These are phyloP conservation scores for Syngnathoides biaculeatus DNA, from an alignment of 2,113 vertebrate species.

Conservation along the genomic window DNA sequence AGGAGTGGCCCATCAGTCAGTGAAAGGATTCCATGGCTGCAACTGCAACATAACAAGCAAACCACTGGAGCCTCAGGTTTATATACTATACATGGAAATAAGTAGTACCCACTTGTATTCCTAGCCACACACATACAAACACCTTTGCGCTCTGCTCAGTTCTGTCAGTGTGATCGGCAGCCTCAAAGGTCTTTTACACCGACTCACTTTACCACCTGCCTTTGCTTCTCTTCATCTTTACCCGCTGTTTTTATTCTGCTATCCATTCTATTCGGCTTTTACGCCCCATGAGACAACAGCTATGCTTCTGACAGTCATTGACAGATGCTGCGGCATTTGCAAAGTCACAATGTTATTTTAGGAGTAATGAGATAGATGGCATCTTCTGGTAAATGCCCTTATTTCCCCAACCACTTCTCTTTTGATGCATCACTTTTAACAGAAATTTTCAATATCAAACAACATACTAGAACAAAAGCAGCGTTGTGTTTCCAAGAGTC, in stretches of 20 bases:
- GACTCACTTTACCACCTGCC: conserved; percentile 1
- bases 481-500: conserved; percentile 8
- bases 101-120: neutral
- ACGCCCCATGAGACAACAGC: conserved; percentile 43
- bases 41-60: neutral
- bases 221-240: conserved; percentile 9
- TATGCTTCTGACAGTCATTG: conserved; percentile 63
- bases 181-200: conserved; percentile 28
- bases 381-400: conserved; percentile 57
- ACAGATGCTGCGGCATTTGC: conserved; percentile 57
- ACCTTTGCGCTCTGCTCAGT: neutral
- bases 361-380: conserved; percentile 66
- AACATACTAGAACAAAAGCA: conserved; percentile 6
- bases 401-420: conserved; percentile 43
- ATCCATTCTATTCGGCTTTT: conserved; percentile 40
- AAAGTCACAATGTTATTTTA: conserved; percentile 65
- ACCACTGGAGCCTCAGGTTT: conserved; percentile 2
- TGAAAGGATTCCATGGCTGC: neutral
- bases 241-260: conserved; percentile 24
- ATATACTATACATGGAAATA: conserved; percentile 1
- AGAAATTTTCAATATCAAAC: neutral
- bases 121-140: neutral
- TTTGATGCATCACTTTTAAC: conserved; percentile 41
- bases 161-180: neutral
- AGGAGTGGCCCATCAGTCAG: neutral